Evolutionary conservation across 2,113 vertebrate species (phyloP).

Genomic region (Myrmecobius fasciatus): DNA sequence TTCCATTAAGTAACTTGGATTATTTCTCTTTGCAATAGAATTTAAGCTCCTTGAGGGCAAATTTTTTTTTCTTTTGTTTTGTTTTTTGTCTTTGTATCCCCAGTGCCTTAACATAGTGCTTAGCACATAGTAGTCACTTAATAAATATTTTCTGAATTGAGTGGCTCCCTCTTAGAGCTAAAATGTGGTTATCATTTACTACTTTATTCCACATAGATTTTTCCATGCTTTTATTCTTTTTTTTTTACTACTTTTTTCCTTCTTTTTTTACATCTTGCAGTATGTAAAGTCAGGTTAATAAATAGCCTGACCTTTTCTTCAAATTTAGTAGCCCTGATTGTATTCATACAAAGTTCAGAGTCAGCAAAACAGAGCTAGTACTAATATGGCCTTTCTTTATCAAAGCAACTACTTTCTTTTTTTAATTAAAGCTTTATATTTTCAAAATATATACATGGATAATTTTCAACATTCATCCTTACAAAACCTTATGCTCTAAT

Average conservation of each 20-base stretch:
- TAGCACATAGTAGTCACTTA: neutral
- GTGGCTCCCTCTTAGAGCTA: neutral
- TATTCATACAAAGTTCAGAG: constrained; percentile 70
- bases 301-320: constrained; percentile 45
- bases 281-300: constrained; percentile 45
- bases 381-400: constrained; percentile 74
- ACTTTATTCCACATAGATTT: neutral
- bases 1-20: neutral
- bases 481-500: no score
- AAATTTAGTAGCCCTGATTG: constrained; percentile 64
- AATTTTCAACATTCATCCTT: no score
- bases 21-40: neutral
- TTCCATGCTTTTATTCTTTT: constrained; percentile 45
- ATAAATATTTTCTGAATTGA: neutral
- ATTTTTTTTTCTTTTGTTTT: neutral
- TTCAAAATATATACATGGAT: no score
- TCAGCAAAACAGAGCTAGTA: constrained; percentile 67
- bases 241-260: constrained; percentile 56
- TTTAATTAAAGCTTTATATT: no score
- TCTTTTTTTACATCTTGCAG: constrained; percentile 15
- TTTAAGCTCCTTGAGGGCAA: neutral
- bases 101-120: neutral
- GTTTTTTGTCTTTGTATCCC: neutral
- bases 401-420: constrained; percentile 56
- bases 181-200: neutral